Evolutionary conservation across 2,113 vertebrate genomes (phyloP), one percentile per base, ranked within the genome.

Genomic region (Cyanoramphus novaezelandiae): DNA sequence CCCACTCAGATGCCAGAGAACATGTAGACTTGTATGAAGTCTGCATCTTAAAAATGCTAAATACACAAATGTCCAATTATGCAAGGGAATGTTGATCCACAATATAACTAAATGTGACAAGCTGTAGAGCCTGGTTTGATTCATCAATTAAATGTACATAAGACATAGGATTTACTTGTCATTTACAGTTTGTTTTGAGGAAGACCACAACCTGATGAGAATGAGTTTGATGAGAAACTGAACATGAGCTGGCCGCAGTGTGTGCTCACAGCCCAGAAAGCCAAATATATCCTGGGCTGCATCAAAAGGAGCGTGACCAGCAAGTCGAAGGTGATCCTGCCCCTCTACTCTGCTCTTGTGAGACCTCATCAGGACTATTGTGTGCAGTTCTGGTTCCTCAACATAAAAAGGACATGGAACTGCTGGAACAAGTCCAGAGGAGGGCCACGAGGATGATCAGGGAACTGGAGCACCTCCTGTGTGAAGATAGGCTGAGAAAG

Each of bases 1-100:
- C 86, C 88, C 67, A 85, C 93, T 95, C 67, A 94, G 69, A 79
- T 85, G 59, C 39, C 89, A 88, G 86, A 70, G 49, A 77, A 69
- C 27, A 1, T 9, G 10, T 43, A 82, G 62, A 74, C 63, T 72
- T 88, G 24, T 49, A 70, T 63, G 67, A 92, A 94, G 94, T 80
- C 19, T 72, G 35, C 65, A n/a, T 8, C 21, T 83, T 94, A 47
- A 90, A 84, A 91, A 84, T 86, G 82, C 76, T 74, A 93, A 93
- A 70, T 82, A 83, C 60, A 80, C 69, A 91, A 93, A 92, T 76
- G 33, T 65, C 57, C 86, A 79, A 69, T 78, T 88, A 69, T 9
- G 3, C 50, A 84, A 71, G 12, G 29, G 50, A 59, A 84, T 39
- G 7, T 60, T 93, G 52, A 92, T 77, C 23, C 33, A 86, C 17